These are phyloP conservation scores for Hydrolagus affinis DNA, from an alignment of 2,113 vertebrate species.

Conservation along the genomic window DNA sequence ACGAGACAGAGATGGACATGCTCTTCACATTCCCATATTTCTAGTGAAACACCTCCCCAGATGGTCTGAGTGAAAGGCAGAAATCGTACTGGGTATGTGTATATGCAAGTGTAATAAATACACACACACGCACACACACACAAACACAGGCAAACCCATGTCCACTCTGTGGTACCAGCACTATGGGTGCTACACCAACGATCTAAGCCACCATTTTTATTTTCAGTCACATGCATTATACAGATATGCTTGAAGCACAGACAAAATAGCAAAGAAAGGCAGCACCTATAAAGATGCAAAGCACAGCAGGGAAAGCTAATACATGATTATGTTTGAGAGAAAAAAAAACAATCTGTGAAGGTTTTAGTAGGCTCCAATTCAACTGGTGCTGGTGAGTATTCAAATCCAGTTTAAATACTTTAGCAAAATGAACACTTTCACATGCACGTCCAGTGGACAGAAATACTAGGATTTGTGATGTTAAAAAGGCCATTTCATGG, in stretches of 20 bases:
- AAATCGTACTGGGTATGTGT: no score
- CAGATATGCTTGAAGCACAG: background rate
- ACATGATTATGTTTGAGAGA: background rate
- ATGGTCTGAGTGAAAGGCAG: background rate
- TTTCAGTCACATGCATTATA: background rate
- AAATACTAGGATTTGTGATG: no score
- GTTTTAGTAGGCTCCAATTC: background rate
- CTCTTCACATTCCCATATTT: background rate
- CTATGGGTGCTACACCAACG: slow-evolving; percentile 24
- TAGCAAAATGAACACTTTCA: no score
- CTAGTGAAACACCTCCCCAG: background rate
- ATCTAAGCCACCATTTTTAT: slow-evolving; percentile 1
- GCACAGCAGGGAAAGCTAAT: slow-evolving; percentile 35
- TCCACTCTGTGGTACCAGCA: background rate
- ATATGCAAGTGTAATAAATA: background rate
- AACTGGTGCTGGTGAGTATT: background rate
- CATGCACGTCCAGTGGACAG: no score
- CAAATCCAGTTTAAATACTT: background rate
- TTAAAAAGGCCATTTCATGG: no score
- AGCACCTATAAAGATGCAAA: background rate
- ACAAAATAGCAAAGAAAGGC: background rate
- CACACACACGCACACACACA: no score
- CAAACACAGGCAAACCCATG: no score
- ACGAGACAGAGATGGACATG: background rate
- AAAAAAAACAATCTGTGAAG: background rate